Evolutionary conservation across 2,113 vertebrate species (phyloP), one percentile per base, ranked within the genome.

Genomic region (Meriones unguiculatus): DNA sequence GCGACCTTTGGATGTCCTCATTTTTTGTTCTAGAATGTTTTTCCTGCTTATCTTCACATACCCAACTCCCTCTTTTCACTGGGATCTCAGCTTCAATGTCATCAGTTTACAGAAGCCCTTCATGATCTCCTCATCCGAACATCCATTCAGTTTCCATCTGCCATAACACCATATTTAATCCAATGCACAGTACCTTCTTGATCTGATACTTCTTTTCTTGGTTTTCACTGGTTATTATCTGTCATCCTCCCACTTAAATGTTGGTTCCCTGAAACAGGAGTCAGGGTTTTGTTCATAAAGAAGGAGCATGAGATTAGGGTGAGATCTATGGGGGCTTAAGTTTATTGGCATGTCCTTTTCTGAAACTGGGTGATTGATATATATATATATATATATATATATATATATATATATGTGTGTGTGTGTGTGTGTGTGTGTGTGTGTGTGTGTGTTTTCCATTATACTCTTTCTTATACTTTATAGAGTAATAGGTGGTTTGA

Each of bases 331-430:
- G 28, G 6, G 9, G 22, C 82, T 67, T 91, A 18, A 50, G 67
- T 80, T 85, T 72, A 70, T 78, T 65, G 32, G 13, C 8, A 38
- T 64, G 54, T 78, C n/a, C n/a, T 87, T 82, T 95, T 96, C 86
- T 92, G 94, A 85, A 94, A 50, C 64, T 78, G 32, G 18, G 5
- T 90, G 50, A 81, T 64, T 57, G 57, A 14, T 2, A 14, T 57
- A 57, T 57, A 57, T 57, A 57, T 57, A 5, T 13, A 54, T 12
- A 54, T 54, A 54, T 54, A 12, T 7, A 57, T 57, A 7, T 57
- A 57, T 57, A 57, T 57, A 57, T 57, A 13, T 57, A 57, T 13
- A 57, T 13, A 57, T 57, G 14, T 54, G 54, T 54, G 12, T 54
- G 12, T 54, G 12, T 54, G 54, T n/a, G n/a, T n/a, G n/a, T n/a